A percentile compares a stretch with the other conserved stretches of the same genome.
These are phyloP conservation scores for Stenodera caucasica DNA, from an alignment of 2,888 invertebrate species.

Conservation along the genomic window DNA sequence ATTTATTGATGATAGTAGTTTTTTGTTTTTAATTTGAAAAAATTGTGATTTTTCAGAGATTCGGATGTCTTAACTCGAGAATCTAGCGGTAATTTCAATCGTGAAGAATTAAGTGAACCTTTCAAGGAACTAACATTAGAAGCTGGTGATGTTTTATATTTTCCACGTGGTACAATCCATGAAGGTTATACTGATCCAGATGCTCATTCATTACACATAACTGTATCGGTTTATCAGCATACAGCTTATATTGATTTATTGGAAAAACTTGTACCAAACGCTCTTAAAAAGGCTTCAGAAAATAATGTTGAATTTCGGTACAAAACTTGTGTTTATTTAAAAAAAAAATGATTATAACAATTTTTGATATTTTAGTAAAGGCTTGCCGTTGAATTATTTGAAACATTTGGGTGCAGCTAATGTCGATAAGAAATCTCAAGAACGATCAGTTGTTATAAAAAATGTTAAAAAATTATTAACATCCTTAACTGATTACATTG, in stretches of 20 bases:
- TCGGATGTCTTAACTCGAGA: conserved; percentile 67
- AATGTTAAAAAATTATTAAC: conserved; percentile 62
- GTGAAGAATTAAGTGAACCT: conserved; percentile 75
- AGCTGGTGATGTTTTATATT: conserved; percentile 90
- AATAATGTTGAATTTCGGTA: conserved; percentile 68
- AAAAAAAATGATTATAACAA: neutral
- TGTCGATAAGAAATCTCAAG: conserved; percentile 57
- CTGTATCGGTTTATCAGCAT: conserved; percentile 88
- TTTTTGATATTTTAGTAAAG: conserved; percentile 53
- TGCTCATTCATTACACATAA: conserved; percentile 90
- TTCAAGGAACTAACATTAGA: conserved; percentile 77
- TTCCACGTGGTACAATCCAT: conserved; percentile 87
- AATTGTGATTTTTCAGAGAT: conserved; percentile 23
- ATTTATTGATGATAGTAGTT: conserved; percentile 27
- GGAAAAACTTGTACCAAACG: conserved; percentile 75
- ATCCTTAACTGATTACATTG: conserved; percentile 63
- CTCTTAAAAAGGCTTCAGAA: conserved; percentile 71
- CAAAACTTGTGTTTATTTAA: too few relatives aligned
- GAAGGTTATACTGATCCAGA: conserved; percentile 79
- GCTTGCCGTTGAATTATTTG: conserved; percentile 79
- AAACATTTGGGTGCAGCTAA: conserved; percentile 73
- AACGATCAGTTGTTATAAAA: conserved; percentile 55
- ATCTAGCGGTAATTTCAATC: conserved; percentile 78
- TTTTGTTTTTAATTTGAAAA: neutral
- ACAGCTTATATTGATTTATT: conserved; percentile 89